Evolutionary conservation across 2,113 vertebrate genomes (phyloP).

Genomic region (Apaloderma vittatum): DNA sequence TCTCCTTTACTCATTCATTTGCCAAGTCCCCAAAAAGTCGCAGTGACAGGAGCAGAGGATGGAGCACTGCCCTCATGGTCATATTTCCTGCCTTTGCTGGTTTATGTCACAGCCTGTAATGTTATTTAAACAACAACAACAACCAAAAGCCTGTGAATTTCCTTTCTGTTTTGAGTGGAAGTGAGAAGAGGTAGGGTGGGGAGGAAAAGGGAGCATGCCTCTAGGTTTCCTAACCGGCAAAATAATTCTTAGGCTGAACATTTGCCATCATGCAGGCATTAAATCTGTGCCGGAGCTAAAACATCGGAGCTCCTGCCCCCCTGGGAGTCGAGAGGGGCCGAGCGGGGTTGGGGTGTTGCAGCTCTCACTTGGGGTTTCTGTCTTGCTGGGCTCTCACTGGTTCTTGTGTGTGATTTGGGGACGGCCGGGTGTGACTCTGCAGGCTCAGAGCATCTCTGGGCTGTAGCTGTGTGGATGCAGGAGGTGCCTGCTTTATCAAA

Average conservation of each 20-base stretch:
- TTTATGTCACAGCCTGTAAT: slow-evolving; percentile 47
- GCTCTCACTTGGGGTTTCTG: fast-evolving
- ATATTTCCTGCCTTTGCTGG: slow-evolving; percentile 56
- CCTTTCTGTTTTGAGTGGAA: slow-evolving; percentile 28
- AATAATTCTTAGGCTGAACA: background rate
- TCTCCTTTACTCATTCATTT: slow-evolving; percentile 28
- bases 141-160: background rate
- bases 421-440: fast-evolving
- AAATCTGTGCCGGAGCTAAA: background rate
- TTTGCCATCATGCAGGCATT: background rate
- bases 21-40: slow-evolving; percentile 58
- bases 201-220: slow-evolving; percentile 11
- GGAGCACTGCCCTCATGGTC: slow-evolving; percentile 39
- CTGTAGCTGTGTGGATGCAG: background rate
- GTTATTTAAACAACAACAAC: background rate
- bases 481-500: background rate
- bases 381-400: background rate
- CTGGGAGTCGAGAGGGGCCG: fast-evolving
- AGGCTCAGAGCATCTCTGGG: fast-evolving
- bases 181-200: slow-evolving; percentile 18
- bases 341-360: background rate
- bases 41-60: slow-evolving; percentile 50
- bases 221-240: background rate
- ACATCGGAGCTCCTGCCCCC: background rate
- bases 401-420: fast-evolving